phyloP scores from a whole-genome alignment of 2,888 invertebrate species.

The Nemurella pictetii region DNA sequence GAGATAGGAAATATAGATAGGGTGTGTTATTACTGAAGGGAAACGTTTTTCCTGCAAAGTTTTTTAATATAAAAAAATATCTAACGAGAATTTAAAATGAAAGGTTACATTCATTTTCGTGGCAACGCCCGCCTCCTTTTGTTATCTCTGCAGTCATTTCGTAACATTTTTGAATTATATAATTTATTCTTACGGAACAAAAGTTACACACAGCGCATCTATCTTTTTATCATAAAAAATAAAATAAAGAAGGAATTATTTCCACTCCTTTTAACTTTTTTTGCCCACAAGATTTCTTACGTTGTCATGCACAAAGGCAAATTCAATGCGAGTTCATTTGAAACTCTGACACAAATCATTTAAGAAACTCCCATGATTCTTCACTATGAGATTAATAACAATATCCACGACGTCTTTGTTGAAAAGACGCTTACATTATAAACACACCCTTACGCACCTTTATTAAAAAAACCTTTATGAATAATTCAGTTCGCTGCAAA shows the following conservation, averaged over 20 bases:
- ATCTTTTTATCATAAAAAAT: neutral
- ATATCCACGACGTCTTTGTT: neutral
- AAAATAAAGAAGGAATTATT: neutral
- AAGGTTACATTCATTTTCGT: neutral
- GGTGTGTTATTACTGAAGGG: neutral
- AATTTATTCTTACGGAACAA: neutral
- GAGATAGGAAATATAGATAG: neutral
- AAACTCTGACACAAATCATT: neutral
- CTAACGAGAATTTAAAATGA: neutral
- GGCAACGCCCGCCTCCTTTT: neutral
- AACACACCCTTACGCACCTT: neutral
- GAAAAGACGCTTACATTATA: neutral
- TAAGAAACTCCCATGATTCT: neutral
- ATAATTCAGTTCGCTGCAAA: too few relatives aligned
- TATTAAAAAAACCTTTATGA: neutral
- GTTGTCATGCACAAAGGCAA: neutral
- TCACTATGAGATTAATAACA: neutral
- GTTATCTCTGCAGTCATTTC: neutral
- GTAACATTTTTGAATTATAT: neutral
- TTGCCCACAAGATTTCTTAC: neutral
- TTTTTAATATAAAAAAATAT: neutral
- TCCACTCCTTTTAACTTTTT: neutral
- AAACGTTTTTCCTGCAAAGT: neutral
- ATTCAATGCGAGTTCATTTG: neutral
- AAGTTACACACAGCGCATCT: neutral